phyloP scores from a whole-genome alignment of 1,140 invertebrate species.

The Araneus ventricosus region DNA sequence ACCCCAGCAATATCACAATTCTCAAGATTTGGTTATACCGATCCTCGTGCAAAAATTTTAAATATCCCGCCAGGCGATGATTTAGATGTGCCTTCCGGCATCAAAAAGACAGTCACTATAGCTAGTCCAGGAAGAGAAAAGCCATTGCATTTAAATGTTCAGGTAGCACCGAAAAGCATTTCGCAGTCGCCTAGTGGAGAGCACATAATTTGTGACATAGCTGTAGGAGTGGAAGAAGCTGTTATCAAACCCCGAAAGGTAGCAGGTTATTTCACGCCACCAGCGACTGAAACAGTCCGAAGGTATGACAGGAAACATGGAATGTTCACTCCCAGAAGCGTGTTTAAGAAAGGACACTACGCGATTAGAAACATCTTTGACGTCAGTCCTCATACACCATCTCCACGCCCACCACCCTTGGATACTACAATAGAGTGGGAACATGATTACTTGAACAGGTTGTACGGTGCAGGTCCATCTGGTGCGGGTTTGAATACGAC shows the following conservation, averaged over 20 bases:
- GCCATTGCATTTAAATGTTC: constrained; percentile 2
- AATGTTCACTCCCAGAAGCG: constrained; percentile 27
- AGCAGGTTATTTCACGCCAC: background rate
- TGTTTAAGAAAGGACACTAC: constrained; percentile 16
- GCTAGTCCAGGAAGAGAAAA: background rate
- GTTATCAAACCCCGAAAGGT: background rate
- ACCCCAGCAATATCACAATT: background rate
- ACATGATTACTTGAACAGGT: background rate
- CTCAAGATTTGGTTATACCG: background rate
- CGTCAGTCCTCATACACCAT: background rate
- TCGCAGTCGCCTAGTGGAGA: background rate
- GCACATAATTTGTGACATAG: constrained; percentile 22
- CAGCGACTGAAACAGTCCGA: background rate
- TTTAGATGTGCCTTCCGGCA: background rate
- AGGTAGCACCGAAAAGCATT: constrained; percentile 1
- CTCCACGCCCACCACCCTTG: background rate
- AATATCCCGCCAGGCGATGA: background rate
- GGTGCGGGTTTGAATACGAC: background rate
- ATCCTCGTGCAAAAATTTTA: background rate
- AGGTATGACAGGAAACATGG: background rate
- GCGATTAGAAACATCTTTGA: constrained; percentile 2
- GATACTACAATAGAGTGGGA: background rate
- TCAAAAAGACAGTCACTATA: background rate
- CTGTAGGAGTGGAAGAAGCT: constrained; percentile 22
- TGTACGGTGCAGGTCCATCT: background rate